Evolutionary conservation across 2,797 vertebrate genomes (phyloP).

Genomic region (Anas capensis): DNA sequence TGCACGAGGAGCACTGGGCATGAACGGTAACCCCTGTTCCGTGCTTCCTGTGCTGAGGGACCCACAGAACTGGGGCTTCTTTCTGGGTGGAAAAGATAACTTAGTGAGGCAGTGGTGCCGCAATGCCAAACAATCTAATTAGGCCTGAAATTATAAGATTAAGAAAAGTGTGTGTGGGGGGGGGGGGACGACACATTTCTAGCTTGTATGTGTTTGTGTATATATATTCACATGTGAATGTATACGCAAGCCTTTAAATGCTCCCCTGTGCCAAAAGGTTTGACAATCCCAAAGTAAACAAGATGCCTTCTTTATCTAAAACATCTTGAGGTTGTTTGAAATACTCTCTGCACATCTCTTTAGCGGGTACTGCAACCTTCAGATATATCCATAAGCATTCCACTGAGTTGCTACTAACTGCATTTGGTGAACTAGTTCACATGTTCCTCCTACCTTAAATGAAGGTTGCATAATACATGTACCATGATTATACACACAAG

Average conservation of each 20-base stretch:
- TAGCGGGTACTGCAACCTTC: background rate
- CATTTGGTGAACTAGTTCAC: background rate
- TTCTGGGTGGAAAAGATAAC: background rate
- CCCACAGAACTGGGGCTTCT: background rate
- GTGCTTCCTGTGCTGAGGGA: accelerated
- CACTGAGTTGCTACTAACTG: background rate
- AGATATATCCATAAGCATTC: background rate
- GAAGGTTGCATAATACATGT: background rate
- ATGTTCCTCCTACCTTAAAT: conserved; percentile 37
- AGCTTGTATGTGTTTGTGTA: background rate
- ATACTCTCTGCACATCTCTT: background rate
- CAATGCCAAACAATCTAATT: background rate
- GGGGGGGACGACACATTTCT: background rate
- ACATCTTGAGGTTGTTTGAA: background rate
- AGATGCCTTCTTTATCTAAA: background rate
- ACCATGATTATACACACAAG: conserved; percentile 42
- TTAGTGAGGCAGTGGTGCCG: background rate
- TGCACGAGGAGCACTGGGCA: background rate
- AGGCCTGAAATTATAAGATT: background rate
- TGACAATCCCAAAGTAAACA: background rate
- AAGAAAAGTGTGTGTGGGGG: background rate
- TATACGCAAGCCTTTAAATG: background rate
- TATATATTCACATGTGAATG: accelerated
- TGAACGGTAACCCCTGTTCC: accelerated
- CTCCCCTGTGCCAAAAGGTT: background rate